phyloP scores from a whole-genome alignment of 92 coral and sea anemone species.

The Virgularia gustaviana region DNA sequence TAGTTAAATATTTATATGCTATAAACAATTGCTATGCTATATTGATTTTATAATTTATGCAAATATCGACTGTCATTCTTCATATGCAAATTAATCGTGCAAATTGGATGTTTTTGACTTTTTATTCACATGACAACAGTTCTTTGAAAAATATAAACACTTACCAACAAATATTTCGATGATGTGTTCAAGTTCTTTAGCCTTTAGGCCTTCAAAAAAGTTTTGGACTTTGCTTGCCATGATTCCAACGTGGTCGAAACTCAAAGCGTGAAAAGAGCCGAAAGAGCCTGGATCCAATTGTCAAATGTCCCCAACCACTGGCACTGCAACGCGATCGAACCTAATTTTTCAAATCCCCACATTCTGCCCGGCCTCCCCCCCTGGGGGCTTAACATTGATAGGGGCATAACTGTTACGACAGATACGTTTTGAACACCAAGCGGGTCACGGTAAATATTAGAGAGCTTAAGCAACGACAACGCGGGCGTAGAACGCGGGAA shows the following conservation, averaged over 20 bases:
- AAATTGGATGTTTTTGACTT: neutral
- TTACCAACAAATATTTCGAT: neutral
- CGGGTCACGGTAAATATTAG: no score
- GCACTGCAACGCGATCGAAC: neutral
- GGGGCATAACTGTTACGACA: no score
- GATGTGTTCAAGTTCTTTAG: neutral
- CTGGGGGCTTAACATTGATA: no score
- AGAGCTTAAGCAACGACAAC: no score
- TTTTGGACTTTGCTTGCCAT: neutral
- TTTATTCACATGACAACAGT: neutral
- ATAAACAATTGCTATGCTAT: no score
- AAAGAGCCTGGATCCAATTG: neutral
- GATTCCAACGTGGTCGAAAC: neutral
- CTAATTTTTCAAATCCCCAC: no score
- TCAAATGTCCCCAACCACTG: neutral
- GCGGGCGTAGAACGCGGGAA: no score
- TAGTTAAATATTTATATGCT: no score
- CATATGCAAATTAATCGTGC: no score
- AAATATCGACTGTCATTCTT: no score
- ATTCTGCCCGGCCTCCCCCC: neutral
- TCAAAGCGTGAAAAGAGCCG: neutral
- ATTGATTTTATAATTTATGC: no score
- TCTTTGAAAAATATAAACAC: neutral
- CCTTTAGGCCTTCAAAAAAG: neutral
- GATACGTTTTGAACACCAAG: no score